These are phyloP conservation scores for Capromys pilorides DNA, from an alignment of 2,797 vertebrate species.

Conservation along the genomic window DNA sequence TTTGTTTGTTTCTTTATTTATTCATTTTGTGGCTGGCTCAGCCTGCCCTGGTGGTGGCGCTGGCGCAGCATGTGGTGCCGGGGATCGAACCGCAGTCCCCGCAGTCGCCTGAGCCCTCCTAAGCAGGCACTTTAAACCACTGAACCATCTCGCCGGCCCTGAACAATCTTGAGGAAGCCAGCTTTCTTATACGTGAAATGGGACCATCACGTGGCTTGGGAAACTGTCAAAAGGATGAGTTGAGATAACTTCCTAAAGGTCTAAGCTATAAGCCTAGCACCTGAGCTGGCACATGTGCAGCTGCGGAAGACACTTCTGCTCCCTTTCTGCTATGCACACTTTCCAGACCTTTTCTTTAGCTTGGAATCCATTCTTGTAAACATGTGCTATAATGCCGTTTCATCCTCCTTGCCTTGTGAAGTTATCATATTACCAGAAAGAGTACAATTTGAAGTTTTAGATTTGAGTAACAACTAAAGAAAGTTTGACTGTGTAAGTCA, in stretches of 20 bases:
- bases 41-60: no score
- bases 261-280: background rate
- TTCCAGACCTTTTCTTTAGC: background rate
- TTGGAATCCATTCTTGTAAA: conserved; percentile 57
- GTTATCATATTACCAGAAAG: conserved; percentile 61
- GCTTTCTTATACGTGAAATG: conserved; percentile 26
- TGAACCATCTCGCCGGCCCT: no score
- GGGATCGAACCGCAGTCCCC: no score
- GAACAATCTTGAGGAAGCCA: background rate
- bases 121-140: no score
- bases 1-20: no score
- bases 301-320: background rate
- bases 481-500: conserved; percentile 75
- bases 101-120: no score
- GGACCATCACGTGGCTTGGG: background rate
- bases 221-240: background rate
- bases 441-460: conserved; percentile 71
- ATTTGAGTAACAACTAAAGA: conserved; percentile 69
- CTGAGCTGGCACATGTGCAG: background rate
- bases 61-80: no score
- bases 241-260: conserved; percentile 31
- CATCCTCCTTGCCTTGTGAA: conserved; percentile 48
- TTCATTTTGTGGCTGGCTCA: no score
- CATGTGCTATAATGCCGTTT: conserved; percentile 52
- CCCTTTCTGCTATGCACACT: background rate